Conservation (phyloP, 2,113 vertebrate genomes). For the Varanus komodoensis region DNA sequence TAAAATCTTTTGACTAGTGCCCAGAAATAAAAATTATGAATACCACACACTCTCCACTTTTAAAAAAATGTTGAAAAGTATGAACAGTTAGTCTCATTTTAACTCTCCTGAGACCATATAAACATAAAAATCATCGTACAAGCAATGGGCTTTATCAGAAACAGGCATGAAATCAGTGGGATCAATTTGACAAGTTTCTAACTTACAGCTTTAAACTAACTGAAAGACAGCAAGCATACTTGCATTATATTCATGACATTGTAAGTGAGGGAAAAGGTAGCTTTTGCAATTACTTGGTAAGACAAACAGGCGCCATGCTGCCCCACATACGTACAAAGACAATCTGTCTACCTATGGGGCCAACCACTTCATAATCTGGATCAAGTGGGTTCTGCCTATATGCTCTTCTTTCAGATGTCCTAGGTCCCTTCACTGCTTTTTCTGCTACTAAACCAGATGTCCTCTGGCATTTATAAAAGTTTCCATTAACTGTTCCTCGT, state of each 20-base stretch:
- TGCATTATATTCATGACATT: background rate
- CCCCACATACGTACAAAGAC: background rate
- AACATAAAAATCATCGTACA: background rate
- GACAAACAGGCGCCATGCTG: background rate
- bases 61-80: background rate
- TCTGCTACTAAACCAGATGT: background rate
- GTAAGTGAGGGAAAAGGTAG: background rate
- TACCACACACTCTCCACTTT: background rate
- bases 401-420: background rate
- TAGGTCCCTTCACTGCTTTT: background rate
- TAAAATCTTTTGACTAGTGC: background rate
- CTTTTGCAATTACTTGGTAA: background rate
- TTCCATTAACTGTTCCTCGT: background rate
- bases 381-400: background rate
- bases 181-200: background rate
- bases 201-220: background rate
- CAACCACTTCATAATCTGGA: background rate
- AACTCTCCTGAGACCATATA: background rate
- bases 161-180: background rate
- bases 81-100: background rate
- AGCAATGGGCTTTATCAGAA: background rate
- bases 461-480: background rate
- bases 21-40: background rate
- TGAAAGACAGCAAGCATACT: background rate
- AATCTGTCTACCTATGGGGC: background rate